Base-by-base conservation (phyloP, 92 coral and sea anemone genomes). In the Paramuricea clavata region DNA sequence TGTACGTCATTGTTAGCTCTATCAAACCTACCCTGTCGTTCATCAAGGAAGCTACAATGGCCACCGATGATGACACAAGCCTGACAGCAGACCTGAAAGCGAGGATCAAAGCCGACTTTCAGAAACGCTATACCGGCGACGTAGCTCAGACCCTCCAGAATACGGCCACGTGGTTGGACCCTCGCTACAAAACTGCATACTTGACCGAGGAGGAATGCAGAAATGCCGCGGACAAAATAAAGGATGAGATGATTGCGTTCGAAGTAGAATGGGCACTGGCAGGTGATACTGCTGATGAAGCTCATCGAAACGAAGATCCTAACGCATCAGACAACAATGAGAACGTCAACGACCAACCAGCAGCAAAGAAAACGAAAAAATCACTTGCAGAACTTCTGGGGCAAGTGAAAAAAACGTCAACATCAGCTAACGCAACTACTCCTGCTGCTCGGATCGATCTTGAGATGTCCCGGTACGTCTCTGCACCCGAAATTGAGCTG, bases 131-230 rank as follows among this genome's bases (percentile, higher is more conserved):
- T 2, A 54, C 62, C n/a, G 26, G 13, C 62, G 62, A 54, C 62
- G 62, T 54, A 54, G 12, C 62, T 54, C 62, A 16, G 62, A 54
- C 62, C 3, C 62, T 65, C 31, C 72, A n/a, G 16, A 65, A 15
- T 65, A 15, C 15, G 30, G 30, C 72, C 30, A 65, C 72, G 16
- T 65, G 72, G 72, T 65, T 65, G 35, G 72, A 65, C 30, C 72
- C 72, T 65, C 30, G 72, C 9, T 65, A 65, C 34, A 65, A 65
- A 27, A 65, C 72, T 12, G 72, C 27, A 27, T 65, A 65, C 35
- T 31, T 54, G 62, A 54, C 62, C 5, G 62, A 54, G 13, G n/a
- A n/a, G n/a, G n/a, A n/a, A n/a, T n/a, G n/a, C n/a, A n/a, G n/a
- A n/a, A n/a, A n/a, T n/a, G n/a, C n/a, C n/a, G n/a, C n/a, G n/a